phyloP scores from a whole-genome alignment of 2,888 invertebrate species.

The Pseudococcus jackbeardsleyi region DNA sequence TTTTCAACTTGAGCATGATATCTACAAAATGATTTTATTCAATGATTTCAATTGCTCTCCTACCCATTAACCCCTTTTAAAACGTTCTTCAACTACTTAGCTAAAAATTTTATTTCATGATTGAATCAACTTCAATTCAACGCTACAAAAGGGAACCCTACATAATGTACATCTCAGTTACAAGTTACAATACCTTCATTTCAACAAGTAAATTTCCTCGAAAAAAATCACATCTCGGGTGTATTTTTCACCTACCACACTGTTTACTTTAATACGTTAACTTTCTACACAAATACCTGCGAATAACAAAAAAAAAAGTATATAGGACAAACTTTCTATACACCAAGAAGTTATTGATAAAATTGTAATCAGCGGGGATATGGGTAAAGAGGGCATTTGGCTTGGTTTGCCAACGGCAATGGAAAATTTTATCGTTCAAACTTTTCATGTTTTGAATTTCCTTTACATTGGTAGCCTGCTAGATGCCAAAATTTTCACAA shows the following conservation, averaged over 20 bases:
- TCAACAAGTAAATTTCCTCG: neutral
- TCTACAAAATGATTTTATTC: too few species aligned
- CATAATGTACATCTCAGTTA: too few species aligned
- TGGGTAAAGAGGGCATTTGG: neutral
- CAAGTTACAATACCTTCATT: too few species aligned
- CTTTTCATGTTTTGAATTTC: neutral
- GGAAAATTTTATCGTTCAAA: constrained; percentile 3
- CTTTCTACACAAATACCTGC: neutral
- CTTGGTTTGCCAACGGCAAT: neutral
- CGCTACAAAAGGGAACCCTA: too few species aligned
- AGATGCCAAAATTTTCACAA: neutral
- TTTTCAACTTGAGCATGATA: too few species aligned
- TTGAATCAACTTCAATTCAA: too few species aligned
- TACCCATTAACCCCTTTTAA: too few species aligned
- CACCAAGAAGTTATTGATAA: neutral
- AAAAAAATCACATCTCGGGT: neutral
- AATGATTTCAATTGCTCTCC: too few species aligned
- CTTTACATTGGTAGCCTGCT: neutral
- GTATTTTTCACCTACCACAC: neutral
- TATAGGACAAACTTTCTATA: neutral
- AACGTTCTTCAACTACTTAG: too few species aligned
- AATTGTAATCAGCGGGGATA: neutral
- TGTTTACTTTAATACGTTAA: neutral
- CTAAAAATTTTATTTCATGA: too few species aligned
- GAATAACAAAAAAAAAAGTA: neutral